phyloP scores from a whole-genome alignment of 2,113 vertebrate genomes.

The Cranoglanis bouderius region DNA sequence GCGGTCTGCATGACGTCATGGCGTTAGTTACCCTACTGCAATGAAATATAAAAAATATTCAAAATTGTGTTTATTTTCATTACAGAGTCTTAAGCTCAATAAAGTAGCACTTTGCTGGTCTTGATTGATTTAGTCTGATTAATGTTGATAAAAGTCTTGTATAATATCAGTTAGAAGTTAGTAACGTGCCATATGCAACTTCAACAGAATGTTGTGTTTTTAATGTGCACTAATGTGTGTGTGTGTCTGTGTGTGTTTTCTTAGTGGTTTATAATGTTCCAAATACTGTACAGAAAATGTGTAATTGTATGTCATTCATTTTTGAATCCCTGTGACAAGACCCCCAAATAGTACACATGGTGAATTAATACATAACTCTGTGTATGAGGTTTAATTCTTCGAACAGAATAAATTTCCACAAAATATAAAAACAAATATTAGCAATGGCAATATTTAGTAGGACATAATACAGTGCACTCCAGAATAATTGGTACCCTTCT shows the following conservation, averaged over 20 bases:
- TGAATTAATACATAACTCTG: not conserved
- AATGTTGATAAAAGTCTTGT: not conserved
- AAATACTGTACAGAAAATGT: not conserved
- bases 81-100: not conserved
- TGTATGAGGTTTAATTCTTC: not conserved
- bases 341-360: not conserved
- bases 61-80: not conserved
- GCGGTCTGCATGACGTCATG: not conserved
- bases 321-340: not conserved
- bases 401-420: not conserved
- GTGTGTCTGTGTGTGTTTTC: not conserved
- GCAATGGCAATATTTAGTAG: not conserved
- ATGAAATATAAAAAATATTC: too few relatives aligned
- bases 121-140: not conserved
- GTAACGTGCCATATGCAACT: not conserved
- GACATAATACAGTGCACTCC: not conserved
- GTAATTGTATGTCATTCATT: not conserved
- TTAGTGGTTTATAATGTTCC: not conserved
- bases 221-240: not conserved
- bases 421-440: conserved; percentile 20
- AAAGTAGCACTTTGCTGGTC: not conserved
- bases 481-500: not conserved
- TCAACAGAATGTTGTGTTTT: not conserved
- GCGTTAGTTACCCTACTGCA: not conserved
- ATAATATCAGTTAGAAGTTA: not conserved